phyloP scores from a whole-genome alignment of 2,888 invertebrate species.

The Tipula helvola region DNA sequence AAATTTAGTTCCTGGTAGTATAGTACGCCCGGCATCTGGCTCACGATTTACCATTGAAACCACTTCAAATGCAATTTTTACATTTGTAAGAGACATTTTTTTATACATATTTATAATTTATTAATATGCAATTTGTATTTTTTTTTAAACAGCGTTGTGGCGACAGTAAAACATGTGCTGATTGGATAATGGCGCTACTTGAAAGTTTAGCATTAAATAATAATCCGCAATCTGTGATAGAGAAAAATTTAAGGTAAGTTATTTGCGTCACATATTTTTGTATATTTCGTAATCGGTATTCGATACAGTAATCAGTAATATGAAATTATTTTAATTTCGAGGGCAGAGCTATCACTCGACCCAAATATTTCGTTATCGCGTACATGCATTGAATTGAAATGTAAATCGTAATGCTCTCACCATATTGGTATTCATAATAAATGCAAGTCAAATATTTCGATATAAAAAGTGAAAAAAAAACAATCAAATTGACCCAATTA shows the following conservation, averaged over 20 bases:
- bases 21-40: conserved; percentile 24
- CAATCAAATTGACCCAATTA: background rate
- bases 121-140: background rate
- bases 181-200: conserved; percentile 26
- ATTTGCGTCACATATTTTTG: background rate
- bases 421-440: background rate
- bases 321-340: background rate
- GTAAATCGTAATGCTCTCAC: background rate
- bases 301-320: background rate
- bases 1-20: conserved; percentile 26
- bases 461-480: background rate
- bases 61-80: conserved; percentile 24
- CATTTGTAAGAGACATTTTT: conserved; percentile 22
- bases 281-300: background rate
- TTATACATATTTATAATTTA: background rate
- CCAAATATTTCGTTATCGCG: background rate
- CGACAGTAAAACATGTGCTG: conserved; percentile 25
- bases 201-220: conserved; percentile 21
- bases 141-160: conserved; percentile 25
- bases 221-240: conserved; percentile 8
- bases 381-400: background rate
- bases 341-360: background rate
- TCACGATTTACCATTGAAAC: conserved; percentile 28
- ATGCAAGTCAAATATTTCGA: background rate
- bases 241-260: background rate